Base-by-base conservation (phyloP, 2,888 invertebrate genomes). In the Notodonta ziczac region DNA sequence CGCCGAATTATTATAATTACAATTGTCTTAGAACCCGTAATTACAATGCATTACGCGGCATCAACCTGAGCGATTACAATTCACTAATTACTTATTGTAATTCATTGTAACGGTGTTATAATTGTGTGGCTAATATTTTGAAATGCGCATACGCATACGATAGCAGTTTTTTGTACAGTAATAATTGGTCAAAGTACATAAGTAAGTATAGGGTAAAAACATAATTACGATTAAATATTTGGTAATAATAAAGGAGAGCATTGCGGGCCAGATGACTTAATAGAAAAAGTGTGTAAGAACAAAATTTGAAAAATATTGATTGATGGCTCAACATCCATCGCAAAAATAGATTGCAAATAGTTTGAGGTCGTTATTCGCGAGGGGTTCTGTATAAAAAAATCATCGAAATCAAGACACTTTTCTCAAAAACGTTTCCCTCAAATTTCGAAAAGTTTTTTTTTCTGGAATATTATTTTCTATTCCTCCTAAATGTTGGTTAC, bases 31-130 rank as follows among this genome's bases (percentile, higher is more conserved):
- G 55, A 56, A 58, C 55, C 40, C 57, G 44, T 70, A 77, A 77
- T 74, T 70, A 74, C 57, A 56, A 44, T 40, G 40, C 16, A 39
- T 57, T 57, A 44, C 16, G 44, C 42, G 13, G 4, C 10, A 44
- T 57, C 63, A 59, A 59, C 55, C 55, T 5, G 56, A 54, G 55
- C 62, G 60, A 72, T 70, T 73, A 69, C 59, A 69, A 70, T 68
- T 70, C 65, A 72, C 64, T 72, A 73, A 75, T 75, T 73, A 66
- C 71, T 7, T n/a, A 65, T 56, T 66, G 62, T 68, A 72, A 68
- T 62, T 62, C 63, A 66, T 69, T 24, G 59, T 77, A 77, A 73
- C 77, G 69, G 76, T 66, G 44, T 59, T 56, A 66, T 60, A 66
- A 68, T 54, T 50, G 24, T 55, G 58, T 56, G 56, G 62, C 55